A percentile compares a stretch with the other conserved stretches of the same genome.
phyloP scores from a whole-genome alignment of 2,797 vertebrate species.

The Buphagus erythrorhynchus region DNA sequence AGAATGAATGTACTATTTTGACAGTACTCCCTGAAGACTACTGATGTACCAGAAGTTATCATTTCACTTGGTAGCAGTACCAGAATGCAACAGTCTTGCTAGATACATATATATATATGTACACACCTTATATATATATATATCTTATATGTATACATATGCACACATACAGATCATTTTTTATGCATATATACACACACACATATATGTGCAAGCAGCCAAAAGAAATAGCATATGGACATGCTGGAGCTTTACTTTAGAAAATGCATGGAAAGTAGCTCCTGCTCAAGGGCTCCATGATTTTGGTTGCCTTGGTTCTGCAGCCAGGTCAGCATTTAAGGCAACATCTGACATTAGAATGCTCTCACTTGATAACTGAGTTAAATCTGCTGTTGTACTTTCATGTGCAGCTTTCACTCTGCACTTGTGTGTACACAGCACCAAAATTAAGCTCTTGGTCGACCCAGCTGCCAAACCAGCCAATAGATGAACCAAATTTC shows the following conservation, averaged over 20 bases:
- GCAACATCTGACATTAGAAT: background rate
- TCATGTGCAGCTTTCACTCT: background rate
- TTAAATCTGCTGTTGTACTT: background rate
- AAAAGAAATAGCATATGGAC: background rate
- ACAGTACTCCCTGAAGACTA: background rate
- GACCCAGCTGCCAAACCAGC: background rate
- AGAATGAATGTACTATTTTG: background rate
- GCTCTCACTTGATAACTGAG: rapidly evolving
- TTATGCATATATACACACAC: rapidly evolving
- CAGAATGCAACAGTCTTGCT: background rate
- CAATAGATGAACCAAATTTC: background rate
- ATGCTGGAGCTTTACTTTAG: background rate
- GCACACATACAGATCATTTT: background rate
- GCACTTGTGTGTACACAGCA: rapidly evolving
- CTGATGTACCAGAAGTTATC: background rate
- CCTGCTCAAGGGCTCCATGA: background rate
- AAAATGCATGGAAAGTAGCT: background rate
- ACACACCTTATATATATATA: too few relatives aligned
- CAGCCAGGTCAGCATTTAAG: background rate
- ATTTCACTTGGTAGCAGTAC: background rate
- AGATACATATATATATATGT: too few relatives aligned
- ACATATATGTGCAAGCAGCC: background rate
- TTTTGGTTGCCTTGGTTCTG: background rate
- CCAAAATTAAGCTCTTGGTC: background rate
- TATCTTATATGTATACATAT: background rate